Percentiles rank a stretch among this genome's conserved stretches.
phyloP scores from a whole-genome alignment of 2,888 invertebrate species.

The Apotomis turbidana region DNA sequence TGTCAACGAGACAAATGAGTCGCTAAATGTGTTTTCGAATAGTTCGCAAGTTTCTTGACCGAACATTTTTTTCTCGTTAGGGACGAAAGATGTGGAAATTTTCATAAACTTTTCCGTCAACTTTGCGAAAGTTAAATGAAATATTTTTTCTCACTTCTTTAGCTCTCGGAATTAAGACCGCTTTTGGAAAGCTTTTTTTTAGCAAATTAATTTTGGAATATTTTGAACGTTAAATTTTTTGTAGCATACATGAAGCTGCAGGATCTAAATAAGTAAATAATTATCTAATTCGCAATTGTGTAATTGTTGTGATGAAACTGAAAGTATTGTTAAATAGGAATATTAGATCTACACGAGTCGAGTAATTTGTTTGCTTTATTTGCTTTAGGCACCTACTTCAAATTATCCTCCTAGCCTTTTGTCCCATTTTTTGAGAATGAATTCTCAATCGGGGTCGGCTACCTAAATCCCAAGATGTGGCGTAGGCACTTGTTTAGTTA shows the following conservation, averaged over 20 bases:
- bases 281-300: no score
- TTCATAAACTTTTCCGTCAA: conserved; percentile 40
- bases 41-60: conserved; percentile 32
- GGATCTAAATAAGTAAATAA: no score
- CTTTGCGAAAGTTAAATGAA: conserved; percentile 34
- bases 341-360: no score
- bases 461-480: no score
- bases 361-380: no score
- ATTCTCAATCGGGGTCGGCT: no score
- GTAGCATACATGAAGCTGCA: background rate
- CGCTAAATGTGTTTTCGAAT: conserved; percentile 28
- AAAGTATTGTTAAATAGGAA: no score
- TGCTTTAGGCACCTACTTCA: no score
- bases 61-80: conserved; percentile 36
- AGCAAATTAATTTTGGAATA: background rate
- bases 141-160: conserved; percentile 32
- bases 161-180: conserved; percentile 21
- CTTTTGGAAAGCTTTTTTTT: background rate
- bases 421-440: no score
- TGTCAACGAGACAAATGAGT: conserved; percentile 27
- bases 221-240: background rate
- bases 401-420: no score
- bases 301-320: background rate
- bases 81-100: conserved; percentile 40
- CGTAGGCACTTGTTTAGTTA: no score